Evolutionary conservation across 2,888 invertebrate species (phyloP), one percentile per base, ranked within the genome.

Genomic region (Aphidius colemani): DNA sequence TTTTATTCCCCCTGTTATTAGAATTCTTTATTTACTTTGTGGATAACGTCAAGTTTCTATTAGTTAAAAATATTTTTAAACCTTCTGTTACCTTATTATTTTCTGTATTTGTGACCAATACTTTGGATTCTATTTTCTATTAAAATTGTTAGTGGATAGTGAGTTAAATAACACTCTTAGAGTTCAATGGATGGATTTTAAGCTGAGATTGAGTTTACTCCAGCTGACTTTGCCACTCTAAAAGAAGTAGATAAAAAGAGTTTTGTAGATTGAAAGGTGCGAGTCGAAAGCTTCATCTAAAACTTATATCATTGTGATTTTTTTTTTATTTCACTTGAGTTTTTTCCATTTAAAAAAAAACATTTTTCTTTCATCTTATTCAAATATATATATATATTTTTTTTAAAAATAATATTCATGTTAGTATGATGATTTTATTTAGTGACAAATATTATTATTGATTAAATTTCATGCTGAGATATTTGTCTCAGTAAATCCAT

Each of bases 201-300:
- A 61, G 63, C 51, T 65, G 30, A 53, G 63, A 69, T 67, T 60
- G 49, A 60, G 58, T 63, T 65, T 62, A 58, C 44, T 40, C 50
- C 40, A 48, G 53, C 59, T 64, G 67, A 66, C 61, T 67, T 67
- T 65, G 61, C 66, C 66, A 68, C 67, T 68, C 68, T 66, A 53
- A 63, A 65, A 56, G 6, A 66, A 68, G 64, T 66, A 66, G 55
- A 68, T 63, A 63, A 66, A 67, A 68, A 48, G 30, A 66, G 53
- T 61, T 56, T 7, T 7, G 9, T n/a, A 45, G 56, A 49, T 53
- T 39, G 30, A 39, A 11, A 9, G 41, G 60, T 30, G 30, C 30
- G 5, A 39, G 49, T 56, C 44, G 40, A 41, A 43, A 56, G 56
- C 44, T 49, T 50, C 50, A 50, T 55, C 41, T 30, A 50, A 30